Conservation (phyloP, 1,140 invertebrate species). For the Zeugodacus cucurbitae region DNA sequence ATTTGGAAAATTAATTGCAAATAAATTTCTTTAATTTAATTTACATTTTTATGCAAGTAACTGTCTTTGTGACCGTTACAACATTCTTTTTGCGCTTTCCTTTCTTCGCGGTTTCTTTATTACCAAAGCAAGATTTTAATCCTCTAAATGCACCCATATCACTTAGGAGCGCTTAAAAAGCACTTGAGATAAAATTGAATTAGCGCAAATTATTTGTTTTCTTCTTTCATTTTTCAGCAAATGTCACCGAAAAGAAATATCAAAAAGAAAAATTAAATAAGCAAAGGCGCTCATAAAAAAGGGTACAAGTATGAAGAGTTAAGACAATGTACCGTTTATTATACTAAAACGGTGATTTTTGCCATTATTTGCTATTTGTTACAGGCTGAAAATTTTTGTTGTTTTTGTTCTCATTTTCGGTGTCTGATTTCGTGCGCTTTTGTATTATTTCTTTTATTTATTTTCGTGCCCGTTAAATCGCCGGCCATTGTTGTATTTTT, state of each 20-base stretch:
- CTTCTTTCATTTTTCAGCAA: background rate
- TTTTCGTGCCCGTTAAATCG: background rate
- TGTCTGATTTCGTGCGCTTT: background rate
- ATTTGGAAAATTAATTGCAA: too few species aligned
- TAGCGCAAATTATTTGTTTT: background rate
- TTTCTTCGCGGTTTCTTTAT: background rate
- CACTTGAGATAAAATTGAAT: conserved; percentile 2
- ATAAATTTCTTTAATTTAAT: too few species aligned
- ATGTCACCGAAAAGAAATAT: background rate
- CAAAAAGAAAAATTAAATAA: background rate
- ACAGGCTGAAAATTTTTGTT: background rate
- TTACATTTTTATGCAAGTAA: too few species aligned
- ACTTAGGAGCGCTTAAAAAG: background rate
- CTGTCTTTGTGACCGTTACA: background rate
- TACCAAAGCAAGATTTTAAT: background rate
- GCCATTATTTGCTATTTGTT: background rate
- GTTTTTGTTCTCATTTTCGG: background rate
- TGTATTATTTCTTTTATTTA: background rate
- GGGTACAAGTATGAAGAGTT: background rate
- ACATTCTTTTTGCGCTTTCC: background rate
- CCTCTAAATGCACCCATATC: background rate
- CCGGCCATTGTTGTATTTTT: background rate
- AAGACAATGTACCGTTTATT: background rate
- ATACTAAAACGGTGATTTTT: background rate
- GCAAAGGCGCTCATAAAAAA: background rate